Conservation (phyloP, 92 coral and sea anemone species). For the Heliopora coerulea region DNA sequence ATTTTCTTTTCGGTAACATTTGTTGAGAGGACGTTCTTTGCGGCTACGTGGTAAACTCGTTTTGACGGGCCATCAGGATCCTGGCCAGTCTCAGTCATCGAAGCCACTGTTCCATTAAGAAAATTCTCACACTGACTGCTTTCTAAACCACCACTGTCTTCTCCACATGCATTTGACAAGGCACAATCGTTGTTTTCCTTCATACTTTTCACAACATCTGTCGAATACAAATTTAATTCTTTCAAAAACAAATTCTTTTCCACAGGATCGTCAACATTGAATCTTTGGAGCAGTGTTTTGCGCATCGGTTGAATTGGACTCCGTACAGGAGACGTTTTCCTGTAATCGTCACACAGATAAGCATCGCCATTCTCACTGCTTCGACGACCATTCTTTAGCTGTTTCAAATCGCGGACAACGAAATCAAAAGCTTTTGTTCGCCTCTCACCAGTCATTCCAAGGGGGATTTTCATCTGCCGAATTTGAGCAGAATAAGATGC, state of each 20-base stretch:
- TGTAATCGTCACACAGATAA: not conserved
- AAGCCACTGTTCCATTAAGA: not conserved
- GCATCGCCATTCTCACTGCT: not conserved
- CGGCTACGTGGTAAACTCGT: slow-evolving; percentile 36
- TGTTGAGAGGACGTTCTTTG: slow-evolving; percentile 21
- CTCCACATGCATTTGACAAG: not conserved
- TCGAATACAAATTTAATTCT: slow-evolving; percentile 36
- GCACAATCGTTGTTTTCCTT: not conserved
- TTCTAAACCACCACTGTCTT: not conserved
- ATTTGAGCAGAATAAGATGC: slow-evolving; percentile 79
- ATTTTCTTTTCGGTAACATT: slow-evolving; percentile 36
- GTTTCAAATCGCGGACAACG: slow-evolving; percentile 66
- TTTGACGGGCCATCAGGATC: not conserved
- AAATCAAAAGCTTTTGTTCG: slow-evolving; percentile 76
- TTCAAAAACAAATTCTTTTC: slow-evolving; percentile 32
- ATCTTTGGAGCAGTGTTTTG: slow-evolving; percentile 37
- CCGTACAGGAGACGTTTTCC: not conserved
- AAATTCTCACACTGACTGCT: not conserved
- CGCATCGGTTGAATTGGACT: slow-evolving; percentile 10
- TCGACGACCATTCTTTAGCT: slow-evolving; percentile 7
- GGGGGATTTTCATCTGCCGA: slow-evolving; percentile 83
- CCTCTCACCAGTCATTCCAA: slow-evolving; percentile 79
- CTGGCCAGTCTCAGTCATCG: not conserved
- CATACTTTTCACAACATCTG: slow-evolving; percentile 27
- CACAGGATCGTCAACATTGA: slow-evolving; percentile 31